Percentiles rank a stretch among this genome's conserved stretches.
Conservation (phyloP, 2,888 invertebrate genomes). For the Pecten maximus region DNA sequence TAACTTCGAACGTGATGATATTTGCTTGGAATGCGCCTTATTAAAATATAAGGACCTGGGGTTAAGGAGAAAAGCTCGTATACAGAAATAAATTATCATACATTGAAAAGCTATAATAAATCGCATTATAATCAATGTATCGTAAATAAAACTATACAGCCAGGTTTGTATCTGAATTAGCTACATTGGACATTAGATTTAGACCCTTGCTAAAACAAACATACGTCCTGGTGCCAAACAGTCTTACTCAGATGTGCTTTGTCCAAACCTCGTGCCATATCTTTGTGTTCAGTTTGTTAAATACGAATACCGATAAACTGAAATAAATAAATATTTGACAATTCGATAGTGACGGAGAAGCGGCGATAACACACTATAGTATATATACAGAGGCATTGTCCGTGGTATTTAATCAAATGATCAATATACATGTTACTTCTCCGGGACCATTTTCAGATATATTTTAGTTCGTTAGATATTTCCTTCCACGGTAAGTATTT, state of each 20-base stretch:
- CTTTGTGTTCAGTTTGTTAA: background rate
- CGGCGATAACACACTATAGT: background rate
- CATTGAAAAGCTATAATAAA: background rate
- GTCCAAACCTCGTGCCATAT: background rate
- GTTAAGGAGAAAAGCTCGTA: no score
- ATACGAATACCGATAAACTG: slow-evolving; percentile 7
- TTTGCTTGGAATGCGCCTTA: no score
- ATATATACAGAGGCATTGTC: background rate
- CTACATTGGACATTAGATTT: background rate
- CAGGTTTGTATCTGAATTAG: background rate
- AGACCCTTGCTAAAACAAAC: background rate
- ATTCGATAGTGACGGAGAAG: background rate
- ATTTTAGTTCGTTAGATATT: background rate
- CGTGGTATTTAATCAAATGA: background rate
- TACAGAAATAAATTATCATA: no score
- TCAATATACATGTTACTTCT: background rate
- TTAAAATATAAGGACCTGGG: no score
- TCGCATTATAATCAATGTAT: background rate
- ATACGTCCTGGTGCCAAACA: background rate
- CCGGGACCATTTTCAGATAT: background rate
- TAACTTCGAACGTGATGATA: no score
- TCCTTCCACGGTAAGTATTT: background rate
- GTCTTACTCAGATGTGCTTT: background rate
- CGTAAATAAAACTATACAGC: background rate
- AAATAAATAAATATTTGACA: slow-evolving; percentile 26